Evolutionary conservation across 2,888 invertebrate genomes (phyloP).

Genomic region (Drosophila colorata): DNA sequence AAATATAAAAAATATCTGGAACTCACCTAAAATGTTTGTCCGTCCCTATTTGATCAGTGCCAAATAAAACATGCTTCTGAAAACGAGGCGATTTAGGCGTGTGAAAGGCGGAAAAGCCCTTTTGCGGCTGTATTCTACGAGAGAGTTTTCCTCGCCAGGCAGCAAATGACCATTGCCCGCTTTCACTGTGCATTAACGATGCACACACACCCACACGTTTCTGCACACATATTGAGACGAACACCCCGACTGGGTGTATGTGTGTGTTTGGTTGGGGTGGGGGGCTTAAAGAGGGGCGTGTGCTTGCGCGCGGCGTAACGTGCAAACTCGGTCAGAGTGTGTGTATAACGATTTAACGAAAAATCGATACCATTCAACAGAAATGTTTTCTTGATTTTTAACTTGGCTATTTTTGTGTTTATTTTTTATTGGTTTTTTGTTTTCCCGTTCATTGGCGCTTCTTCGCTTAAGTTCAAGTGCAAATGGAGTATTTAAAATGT

Average conservation of each 20-base stretch:
- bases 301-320: conserved; percentile 58
- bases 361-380: conserved; percentile 71
- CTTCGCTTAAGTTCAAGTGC: background rate
- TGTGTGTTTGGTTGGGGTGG: background rate
- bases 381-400: conserved; percentile 53
- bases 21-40: conserved; percentile 74
- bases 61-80: conserved; percentile 78
- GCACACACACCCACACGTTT: conserved; percentile 25
- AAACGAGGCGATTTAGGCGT: conserved; percentile 17
- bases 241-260: conserved; percentile 17
- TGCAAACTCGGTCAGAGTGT: conserved; percentile 77
- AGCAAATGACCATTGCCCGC: conserved; percentile 48
- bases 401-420: conserved; percentile 40
- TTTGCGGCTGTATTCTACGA: background rate
- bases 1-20: background rate
- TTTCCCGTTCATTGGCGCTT: background rate
- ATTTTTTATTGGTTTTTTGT: background rate
- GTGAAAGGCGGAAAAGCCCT: background rate
- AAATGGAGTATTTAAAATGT: background rate
- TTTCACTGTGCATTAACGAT: conserved; percentile 36
- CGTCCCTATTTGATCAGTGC: conserved; percentile 75
- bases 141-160: conserved; percentile 19
- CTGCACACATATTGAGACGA: conserved; percentile 13
- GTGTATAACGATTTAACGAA: conserved; percentile 81
- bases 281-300: conserved; percentile 53